These are phyloP conservation scores for Nemurella pictetii DNA, from an alignment of 2,888 invertebrate genomes.

Conservation along the genomic window DNA sequence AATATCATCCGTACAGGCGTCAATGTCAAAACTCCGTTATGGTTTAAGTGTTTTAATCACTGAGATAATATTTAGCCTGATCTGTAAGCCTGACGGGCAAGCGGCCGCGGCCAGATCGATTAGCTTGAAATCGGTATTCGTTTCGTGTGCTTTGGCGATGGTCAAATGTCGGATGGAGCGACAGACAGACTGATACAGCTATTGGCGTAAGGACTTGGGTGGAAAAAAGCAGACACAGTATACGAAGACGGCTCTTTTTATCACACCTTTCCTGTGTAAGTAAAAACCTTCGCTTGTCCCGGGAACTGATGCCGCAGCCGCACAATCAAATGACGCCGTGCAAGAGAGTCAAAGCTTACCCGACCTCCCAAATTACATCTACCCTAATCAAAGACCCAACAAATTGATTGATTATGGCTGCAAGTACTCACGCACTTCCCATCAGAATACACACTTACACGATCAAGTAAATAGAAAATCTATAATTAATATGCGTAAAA, in stretches of 20 bases:
- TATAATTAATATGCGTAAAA: too few species aligned
- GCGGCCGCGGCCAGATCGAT: not conserved
- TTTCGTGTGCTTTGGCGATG: not conserved
- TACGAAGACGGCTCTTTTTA: not conserved
- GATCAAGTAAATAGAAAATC: too few species aligned
- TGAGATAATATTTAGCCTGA: not conserved
- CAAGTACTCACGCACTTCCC: too few species aligned
- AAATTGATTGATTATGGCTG: too few species aligned
- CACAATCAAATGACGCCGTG: too few species aligned
- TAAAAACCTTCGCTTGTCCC: too few species aligned
- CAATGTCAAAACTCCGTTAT: not conserved
- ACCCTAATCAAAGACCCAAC: too few species aligned
- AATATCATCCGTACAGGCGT: not conserved
- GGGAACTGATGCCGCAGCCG: too few species aligned
- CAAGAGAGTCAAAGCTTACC: too few species aligned
- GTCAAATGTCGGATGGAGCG: not conserved
- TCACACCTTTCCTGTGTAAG: not conserved
- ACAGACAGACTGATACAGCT: not conserved
- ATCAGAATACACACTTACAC: too few species aligned
- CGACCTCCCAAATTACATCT: too few species aligned
- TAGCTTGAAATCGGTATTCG: not conserved
- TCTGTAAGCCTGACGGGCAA: not conserved
- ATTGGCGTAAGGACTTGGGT: not conserved
- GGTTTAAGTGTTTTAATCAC: not conserved
- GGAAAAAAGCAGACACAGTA: not conserved